Percentiles rank a stretch among this genome's conserved stretches.
Conservation (phyloP, 2,797 vertebrate genomes). For the Garrulus glandarius region DNA sequence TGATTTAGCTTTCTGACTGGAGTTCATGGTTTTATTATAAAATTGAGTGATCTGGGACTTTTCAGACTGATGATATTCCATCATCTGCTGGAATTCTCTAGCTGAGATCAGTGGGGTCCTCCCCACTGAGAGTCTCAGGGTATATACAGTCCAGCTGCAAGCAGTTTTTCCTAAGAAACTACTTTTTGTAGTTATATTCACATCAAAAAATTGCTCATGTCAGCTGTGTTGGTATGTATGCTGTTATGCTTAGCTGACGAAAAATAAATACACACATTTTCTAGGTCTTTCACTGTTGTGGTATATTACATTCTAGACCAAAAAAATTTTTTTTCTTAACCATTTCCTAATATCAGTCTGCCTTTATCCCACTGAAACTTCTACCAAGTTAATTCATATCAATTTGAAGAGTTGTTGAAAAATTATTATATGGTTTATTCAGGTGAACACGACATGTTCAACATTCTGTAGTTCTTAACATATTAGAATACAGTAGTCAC, state of each 20-base stretch:
- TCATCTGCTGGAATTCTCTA: not conserved
- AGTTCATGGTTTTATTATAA: not conserved
- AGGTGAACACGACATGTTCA: not conserved
- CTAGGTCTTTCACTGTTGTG: not conserved
- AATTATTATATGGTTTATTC: not conserved
- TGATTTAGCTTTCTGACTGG: not conserved
- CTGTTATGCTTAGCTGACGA: not conserved
- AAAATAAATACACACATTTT: not conserved
- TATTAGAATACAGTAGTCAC: not conserved
- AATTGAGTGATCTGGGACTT: not conserved
- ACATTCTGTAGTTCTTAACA: not conserved
- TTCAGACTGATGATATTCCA: not conserved
- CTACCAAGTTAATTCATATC: not conserved
- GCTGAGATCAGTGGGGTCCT: not conserved
- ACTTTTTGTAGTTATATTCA: not conserved
- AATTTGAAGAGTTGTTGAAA: not conserved
- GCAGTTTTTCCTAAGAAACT: not conserved
- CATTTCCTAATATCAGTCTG: not conserved
- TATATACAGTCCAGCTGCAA: not conserved
- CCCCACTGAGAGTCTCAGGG: not conserved
- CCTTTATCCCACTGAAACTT: not conserved
- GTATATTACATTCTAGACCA: not conserved
- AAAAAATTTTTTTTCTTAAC: no score
- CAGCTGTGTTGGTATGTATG: not conserved
- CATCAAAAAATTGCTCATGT: not conserved